Evolutionary conservation across 2,888 invertebrate genomes (phyloP).

Genomic region (Heterodera filipjevi): DNA sequence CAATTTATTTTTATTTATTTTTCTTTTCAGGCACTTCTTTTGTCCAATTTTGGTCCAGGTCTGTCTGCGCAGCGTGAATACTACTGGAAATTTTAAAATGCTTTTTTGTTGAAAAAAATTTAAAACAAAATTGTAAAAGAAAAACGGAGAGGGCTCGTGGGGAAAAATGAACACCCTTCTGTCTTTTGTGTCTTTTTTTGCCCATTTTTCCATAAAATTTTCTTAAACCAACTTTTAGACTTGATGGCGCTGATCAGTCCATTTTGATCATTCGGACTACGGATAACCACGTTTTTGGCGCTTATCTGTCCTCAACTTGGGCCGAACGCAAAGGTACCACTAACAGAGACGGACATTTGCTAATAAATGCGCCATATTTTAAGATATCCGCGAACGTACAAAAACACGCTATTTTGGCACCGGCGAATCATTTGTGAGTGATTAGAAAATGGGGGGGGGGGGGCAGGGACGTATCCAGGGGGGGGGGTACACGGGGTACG

Average conservation of each 20-base stretch:
- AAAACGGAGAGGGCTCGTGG: no score
- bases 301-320: slow-evolving; percentile 60
- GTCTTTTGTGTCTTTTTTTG: neutral
- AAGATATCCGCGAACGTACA: slow-evolving; percentile 56
- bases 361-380: neutral
- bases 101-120: no score
- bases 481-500: no score
- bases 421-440: slow-evolving; percentile 59
- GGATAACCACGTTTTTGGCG: slow-evolving; percentile 57
- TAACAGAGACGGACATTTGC: neutral
- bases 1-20: no score
- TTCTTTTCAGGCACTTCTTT: slow-evolving; percentile 49
- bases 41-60: slow-evolving; percentile 61
- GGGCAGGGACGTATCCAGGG: no score
- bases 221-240: slow-evolving; percentile 44
- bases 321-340: slow-evolving; percentile 46
- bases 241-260: slow-evolving; percentile 59
- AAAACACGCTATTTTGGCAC: slow-evolving; percentile 52
- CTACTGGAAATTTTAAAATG: no score
- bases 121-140: no score
- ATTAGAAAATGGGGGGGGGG: no score
- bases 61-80: slow-evolving; percentile 28
- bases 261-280: slow-evolving; percentile 56
- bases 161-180: no score
- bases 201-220: neutral